Conservation (phyloP, 2,797 vertebrate genomes). For the Cossypha caffra region DNA sequence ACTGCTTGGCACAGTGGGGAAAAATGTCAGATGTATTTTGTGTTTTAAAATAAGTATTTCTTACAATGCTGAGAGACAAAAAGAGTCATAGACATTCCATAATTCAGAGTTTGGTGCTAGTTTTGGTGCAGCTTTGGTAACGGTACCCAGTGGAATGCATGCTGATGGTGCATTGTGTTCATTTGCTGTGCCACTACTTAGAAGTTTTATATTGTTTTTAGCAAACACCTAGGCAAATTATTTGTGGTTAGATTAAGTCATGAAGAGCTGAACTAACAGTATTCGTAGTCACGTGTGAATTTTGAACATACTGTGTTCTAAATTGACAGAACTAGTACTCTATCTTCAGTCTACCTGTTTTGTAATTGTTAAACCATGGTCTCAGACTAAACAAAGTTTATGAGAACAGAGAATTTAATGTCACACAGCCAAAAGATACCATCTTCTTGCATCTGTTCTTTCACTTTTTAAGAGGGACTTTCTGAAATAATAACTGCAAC, state of each 20-base stretch:
- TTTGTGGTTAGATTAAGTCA: not conserved
- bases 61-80: not conserved
- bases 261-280: not conserved
- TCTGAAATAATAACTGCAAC: not conserved
- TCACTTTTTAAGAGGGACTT: not conserved
- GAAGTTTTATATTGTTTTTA: not conserved
- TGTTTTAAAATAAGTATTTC: not conserved
- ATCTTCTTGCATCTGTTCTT: not conserved
- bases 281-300: not conserved
- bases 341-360: not conserved
- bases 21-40: not conserved
- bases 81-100: fast-evolving
- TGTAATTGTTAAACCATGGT: not conserved
- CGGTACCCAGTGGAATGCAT: not conserved
- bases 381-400: not conserved
- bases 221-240: not conserved
- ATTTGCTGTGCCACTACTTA: not conserved
- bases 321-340: not conserved
- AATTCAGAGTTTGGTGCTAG: not conserved
- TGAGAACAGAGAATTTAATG: not conserved
- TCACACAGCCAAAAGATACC: not conserved
- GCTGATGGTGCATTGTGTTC: not conserved
- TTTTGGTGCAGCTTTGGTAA: not conserved
- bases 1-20: not conserved
- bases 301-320: not conserved